Evolutionary conservation across 1,140 invertebrate genomes (phyloP), one percentile per base, ranked within the genome.

Genomic region (Thaumatotibia leucotreta): DNA sequence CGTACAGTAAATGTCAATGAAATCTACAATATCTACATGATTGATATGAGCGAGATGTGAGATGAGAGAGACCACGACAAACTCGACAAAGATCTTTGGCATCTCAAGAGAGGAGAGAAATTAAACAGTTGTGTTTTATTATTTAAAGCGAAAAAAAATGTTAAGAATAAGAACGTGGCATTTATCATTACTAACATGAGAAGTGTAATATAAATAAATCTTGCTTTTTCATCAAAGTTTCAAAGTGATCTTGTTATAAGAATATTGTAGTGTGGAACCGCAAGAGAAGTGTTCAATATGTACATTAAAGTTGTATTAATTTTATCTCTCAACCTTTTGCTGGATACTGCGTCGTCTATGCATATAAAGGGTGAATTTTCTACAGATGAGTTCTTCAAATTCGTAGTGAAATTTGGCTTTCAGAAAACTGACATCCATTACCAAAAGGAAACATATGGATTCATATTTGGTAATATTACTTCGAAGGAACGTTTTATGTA

Each of bases 401-500:
- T 99, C 91, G 92, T 99, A 32, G 93, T 97, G 2, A 99, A 99
- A 91, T 99, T 99, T 89, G 98, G 98, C 64, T 97, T 99, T 87
- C 97, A 99, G 91, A 98, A 99, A 90, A 98, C 97, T n/a, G 96
- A 98, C 85, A 93, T 94, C 22, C 94, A 96, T 84, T 93, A 95
- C 72, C 92, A 94, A 76, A 94, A 94, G 71, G 94, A 96, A 70
- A 97, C 97, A 66, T 95, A 96, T 90, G 98, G 98, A 27, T 99
- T 97, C 86, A 98, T 99, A 75, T 99, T 97, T 87, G 98, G 98
- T 14, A 99, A 99, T 91, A 94, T 99, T 24, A 98, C 97, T 22
- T 94, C 96, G 0, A 93, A 91, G 66, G 89, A 92, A 22, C 89
- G 93, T 64, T 94, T 94, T 68, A 92, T 93, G 62, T 92, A 92